These are phyloP conservation scores for Drosophila phalerata DNA, from an alignment of 2,888 invertebrate genomes.

Conservation along the genomic window DNA sequence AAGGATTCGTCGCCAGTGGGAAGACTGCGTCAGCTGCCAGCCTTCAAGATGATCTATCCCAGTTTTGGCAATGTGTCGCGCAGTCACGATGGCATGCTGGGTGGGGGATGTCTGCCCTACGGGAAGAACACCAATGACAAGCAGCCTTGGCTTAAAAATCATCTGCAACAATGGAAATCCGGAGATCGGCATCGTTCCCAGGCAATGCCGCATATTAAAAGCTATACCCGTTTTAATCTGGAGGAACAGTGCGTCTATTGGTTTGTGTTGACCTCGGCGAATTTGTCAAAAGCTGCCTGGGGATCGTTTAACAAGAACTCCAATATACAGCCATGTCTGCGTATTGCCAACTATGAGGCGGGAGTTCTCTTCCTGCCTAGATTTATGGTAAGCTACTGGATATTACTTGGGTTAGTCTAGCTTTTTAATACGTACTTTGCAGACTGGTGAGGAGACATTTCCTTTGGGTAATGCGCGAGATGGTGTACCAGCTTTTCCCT, in stretches of 20 bases:
- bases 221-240: slow-evolving; percentile 92
- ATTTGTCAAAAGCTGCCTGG: slow-evolving; percentile 99
- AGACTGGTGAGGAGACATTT: slow-evolving; percentile 89
- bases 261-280: slow-evolving; percentile 96
- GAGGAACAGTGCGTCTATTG: slow-evolving; percentile 87
- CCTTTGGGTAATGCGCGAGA: slow-evolving; percentile 85
- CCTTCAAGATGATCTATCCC: slow-evolving; percentile 90
- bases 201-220: slow-evolving; percentile 98
- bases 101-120: slow-evolving; percentile 96
- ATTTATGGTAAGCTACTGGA: slow-evolving; percentile 88
- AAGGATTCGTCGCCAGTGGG: slow-evolving; percentile 86
- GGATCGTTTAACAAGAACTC: slow-evolving; percentile 89
- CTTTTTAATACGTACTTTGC: slow-evolving; percentile 49
- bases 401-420: slow-evolving; percentile 78
- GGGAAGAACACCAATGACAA: slow-evolving; percentile 91
- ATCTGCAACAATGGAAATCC: slow-evolving; percentile 94
- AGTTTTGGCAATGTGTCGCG: slow-evolving; percentile 92
- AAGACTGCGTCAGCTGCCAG: slow-evolving; percentile 86
- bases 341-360: slow-evolving; percentile 95
- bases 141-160: slow-evolving; percentile 93
- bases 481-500: slow-evolving; percentile 86
- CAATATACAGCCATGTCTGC: slow-evolving; percentile 87
- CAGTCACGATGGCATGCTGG: slow-evolving; percentile 93
- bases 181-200: slow-evolving; percentile 89
- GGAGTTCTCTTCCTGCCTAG: slow-evolving; percentile 95